Evolutionary conservation across 2,113 vertebrate genomes (phyloP).

Genomic region (Psammodynastes pulverulentus): DNA sequence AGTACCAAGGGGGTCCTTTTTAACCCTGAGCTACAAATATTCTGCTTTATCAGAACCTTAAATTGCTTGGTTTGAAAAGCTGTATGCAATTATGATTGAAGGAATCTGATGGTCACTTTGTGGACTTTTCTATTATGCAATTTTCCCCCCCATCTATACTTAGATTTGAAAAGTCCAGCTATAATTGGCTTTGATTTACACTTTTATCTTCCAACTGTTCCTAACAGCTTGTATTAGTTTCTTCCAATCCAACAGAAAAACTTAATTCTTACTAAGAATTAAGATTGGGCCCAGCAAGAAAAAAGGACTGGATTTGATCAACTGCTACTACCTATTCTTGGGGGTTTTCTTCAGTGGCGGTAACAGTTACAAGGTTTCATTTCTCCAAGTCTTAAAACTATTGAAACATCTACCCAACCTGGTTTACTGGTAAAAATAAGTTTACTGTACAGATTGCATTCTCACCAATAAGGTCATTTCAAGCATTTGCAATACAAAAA

Average conservation of each 20-base stretch:
- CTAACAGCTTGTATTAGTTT: not conserved
- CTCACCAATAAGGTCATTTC: slow-evolving; percentile 54
- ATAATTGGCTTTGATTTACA: not conserved
- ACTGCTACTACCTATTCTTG: not conserved
- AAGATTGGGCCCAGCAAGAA: not conserved
- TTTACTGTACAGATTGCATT: slow-evolving; percentile 63
- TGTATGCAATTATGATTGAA: not conserved
- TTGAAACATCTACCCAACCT: slow-evolving; percentile 13
- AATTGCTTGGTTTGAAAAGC: not conserved
- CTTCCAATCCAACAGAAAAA: not conserved
- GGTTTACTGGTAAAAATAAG: slow-evolving; percentile 75
- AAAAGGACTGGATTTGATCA: not conserved
- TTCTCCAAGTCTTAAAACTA: not conserved
- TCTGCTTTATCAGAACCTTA: not conserved
- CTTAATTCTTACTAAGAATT: not conserved
- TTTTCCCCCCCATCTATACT: not conserved
- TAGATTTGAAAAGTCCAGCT: not conserved
- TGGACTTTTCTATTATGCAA: not conserved
- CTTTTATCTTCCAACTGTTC: not conserved
- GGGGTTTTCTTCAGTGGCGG: not conserved
- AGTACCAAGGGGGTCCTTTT: not conserved
- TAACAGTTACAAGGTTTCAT: not conserved
- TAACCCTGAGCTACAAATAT: not conserved
- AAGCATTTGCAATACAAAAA: slow-evolving; percentile 63
- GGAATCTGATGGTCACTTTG: not conserved